Base-by-base conservation (phyloP, 2,888 invertebrate genomes). In the Amphipyra tragopoginis region DNA sequence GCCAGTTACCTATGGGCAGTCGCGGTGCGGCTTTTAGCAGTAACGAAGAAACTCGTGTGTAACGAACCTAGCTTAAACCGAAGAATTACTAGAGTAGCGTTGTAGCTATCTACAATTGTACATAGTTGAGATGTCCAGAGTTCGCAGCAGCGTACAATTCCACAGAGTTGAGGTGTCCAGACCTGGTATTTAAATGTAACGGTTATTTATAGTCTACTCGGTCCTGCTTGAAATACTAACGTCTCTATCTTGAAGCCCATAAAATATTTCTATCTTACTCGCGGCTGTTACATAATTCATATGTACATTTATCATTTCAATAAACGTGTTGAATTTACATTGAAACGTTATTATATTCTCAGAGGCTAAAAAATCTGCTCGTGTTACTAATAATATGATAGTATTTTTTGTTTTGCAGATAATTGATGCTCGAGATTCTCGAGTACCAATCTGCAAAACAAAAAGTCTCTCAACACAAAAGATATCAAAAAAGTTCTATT, bases 151-250 rank as follows among this genome's bases (percentile, higher is more conserved):
- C 36, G 36, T 26, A 36, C 43, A 29, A 49, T 8, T 40, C 11
- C 54, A 36, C 36, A 39, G 39, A 43, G 29, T 14, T 0, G 34
- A 54, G 14, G 54, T 59, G 42, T 44, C n/a, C 49, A 64, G 47
- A 68, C 73, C 58, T 53, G 45, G 55, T 58, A 75, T 74, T 72
- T 72, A 38, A 62, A 72, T 74, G 55, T 56, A 56, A 59, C 42
- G 43, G 47, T 58, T 49, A 71, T 67, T 71, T 74, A 74, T 74
- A 47, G 53, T 63, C 33, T 45, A 8, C 50, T 44, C 14, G 45
- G 43, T 50, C 58, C 44, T 49, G 49, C 67, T 66, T 54, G 42
- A 50, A 71, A 67, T 64, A 43, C 52, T 50, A 69, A 73, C 33
- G 47, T 42, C 44, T 50, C 55, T 59, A 75, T 67, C 55, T 62